phyloP scores from a whole-genome alignment of 2,113 vertebrate species.

The Perognathus longimembris region DNA sequence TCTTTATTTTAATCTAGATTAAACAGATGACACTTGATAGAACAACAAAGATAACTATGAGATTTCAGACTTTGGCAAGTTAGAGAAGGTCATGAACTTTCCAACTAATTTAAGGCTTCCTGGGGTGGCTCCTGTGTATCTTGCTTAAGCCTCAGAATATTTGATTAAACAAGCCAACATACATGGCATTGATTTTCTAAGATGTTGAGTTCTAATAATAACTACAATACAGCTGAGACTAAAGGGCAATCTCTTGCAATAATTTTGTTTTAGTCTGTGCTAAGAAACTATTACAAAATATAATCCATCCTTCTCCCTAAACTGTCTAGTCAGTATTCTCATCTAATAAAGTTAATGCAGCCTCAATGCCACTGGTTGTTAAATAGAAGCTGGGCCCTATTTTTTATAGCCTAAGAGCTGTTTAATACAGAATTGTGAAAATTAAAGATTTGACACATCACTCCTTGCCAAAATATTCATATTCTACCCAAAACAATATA shows the following conservation, averaged over 20 bases:
- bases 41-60: too few species aligned
- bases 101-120: too few species aligned
- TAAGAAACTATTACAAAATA: not conserved
- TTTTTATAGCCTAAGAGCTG: not conserved
- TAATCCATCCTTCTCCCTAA: fast-evolving
- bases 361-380: not conserved
- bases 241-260: not conserved
- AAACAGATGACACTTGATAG: too few species aligned
- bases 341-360: not conserved
- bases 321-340: not conserved
- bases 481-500: fast-evolving
- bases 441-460: not conserved
- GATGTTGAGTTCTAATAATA: not conserved
- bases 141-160: too few species aligned
- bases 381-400: not conserved
- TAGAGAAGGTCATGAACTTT: too few species aligned
- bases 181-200: too few species aligned
- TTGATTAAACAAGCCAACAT: too few species aligned
- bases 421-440: not conserved
- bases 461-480: not conserved
- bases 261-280: not conserved
- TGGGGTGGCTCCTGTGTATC: too few species aligned
- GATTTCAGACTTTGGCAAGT: too few species aligned
- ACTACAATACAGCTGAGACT: not conserved
- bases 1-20: too few species aligned